Base-by-base conservation (phyloP, 2,113 vertebrate genomes). In the Tapirus terrestris region DNA sequence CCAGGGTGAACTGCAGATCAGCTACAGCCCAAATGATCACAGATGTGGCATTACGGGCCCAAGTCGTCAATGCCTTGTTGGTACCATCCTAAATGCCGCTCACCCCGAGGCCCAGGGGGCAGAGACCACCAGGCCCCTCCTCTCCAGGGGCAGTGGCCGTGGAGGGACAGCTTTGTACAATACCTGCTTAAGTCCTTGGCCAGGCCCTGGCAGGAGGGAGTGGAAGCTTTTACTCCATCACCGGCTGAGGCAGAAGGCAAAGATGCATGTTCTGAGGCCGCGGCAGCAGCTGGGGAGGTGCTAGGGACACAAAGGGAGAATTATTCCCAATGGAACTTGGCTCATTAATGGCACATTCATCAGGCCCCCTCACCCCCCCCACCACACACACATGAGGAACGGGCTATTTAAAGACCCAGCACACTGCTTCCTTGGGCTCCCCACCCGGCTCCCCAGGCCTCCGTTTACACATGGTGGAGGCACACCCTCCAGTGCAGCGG, bases 181-280 rank as follows among this genome's bases (percentile, higher is more conserved):
- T 98, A 99, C 98, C 99, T 99, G 96, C 83, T 97, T 23, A n/a
- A 33, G 79, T 75, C 92, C 58, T 73, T 76, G 6, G 95, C 7
- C 84, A 86, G 87, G 56, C 51, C 33, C 76, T 91, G 73, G 0
- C 53, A 43, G 97, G 97, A 92, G 76, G 61, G 21, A 36, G 31
- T 21, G 87, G 97, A 90, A 61, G 91, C 76, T 51, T 97, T 97
- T 97, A 63, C 79, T 77, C 96, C 91, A 84, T 61, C 96, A 67
- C 67, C 65, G 88, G 29, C 76, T 13, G 96, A 61, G 91, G 76
- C 81, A 0, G 14, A 58, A 97, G 96, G 70, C 77, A 29, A 86
- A 75, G 89, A 77, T 17, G 31, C 51, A 48, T 92, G 95, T 75
- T 94, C 98, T 63, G 97, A 72, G 92, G 90, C 0, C 5, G 6